Evolutionary conservation across 2,888 invertebrate species (phyloP).

Genomic region (Asteroscopus sphinx): DNA sequence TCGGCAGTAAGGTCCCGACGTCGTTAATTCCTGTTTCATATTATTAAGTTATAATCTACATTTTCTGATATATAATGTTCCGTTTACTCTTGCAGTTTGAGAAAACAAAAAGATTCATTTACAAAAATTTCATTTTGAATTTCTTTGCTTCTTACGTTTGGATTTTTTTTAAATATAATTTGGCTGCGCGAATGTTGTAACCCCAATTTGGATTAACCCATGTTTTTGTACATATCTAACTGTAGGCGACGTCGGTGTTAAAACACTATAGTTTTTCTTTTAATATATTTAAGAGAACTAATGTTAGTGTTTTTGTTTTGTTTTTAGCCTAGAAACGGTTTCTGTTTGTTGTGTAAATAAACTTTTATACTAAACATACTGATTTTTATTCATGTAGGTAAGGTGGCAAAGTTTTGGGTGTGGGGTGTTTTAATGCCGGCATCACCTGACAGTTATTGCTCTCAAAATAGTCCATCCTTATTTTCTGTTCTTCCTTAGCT

Average conservation of each 20-base stretch:
- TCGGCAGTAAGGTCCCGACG: too few species aligned
- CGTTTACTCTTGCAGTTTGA: slow-evolving; percentile 13
- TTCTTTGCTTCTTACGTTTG: slow-evolving; percentile 40
- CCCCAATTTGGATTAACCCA: slow-evolving; percentile 21
- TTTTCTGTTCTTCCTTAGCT: slow-evolving; percentile 5
- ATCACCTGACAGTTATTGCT: slow-evolving; percentile 72
- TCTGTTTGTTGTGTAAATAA: slow-evolving; percentile 72
- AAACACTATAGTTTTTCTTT: slow-evolving; percentile 67
- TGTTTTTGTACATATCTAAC: slow-evolving; percentile 42
- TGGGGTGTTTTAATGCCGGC: slow-evolving; percentile 84
- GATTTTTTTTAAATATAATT: slow-evolving; percentile 41
- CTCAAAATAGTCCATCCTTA: slow-evolving; percentile 2
- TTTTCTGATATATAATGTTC: slow-evolving; percentile 4
- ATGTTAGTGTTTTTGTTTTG: slow-evolving; percentile 63
- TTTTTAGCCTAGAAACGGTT: slow-evolving; percentile 53
- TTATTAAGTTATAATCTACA: too few species aligned
- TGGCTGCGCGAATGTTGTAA: slow-evolving; percentile 30
- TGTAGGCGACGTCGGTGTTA: slow-evolving; percentile 84
- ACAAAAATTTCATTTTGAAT: slow-evolving; percentile 28
- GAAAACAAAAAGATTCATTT: slow-evolving; percentile 37
- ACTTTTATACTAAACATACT: slow-evolving; percentile 59
- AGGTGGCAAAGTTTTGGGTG: slow-evolving; percentile 27
- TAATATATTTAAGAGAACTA: slow-evolving; percentile 49
- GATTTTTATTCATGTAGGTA: slow-evolving; percentile 58
- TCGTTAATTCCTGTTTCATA: too few species aligned